Conservation (phyloP, 2,888 invertebrate genomes). For the Pachycephus smyrnensis region DNA sequence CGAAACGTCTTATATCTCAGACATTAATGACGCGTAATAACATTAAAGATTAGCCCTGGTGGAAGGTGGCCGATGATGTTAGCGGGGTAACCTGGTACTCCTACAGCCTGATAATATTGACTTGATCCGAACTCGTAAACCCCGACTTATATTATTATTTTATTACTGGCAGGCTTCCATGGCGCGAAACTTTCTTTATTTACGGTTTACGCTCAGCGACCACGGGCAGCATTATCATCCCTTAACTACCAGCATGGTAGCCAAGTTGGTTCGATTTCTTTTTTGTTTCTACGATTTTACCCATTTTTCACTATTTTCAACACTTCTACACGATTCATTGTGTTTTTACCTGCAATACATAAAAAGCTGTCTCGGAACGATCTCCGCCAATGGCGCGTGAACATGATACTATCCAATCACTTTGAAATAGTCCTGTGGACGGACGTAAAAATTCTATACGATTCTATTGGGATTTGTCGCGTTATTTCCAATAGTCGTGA, state of each 20-base stretch:
- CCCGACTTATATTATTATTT: constrained; percentile 31
- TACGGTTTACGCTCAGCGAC: background rate
- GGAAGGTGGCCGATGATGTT: background rate
- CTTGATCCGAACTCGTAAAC: constrained; percentile 35
- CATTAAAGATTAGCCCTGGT: background rate
- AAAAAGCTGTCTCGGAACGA: background rate
- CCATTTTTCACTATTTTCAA: background rate
- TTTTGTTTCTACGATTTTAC: background rate
- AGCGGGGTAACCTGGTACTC: background rate
- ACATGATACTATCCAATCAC: background rate
- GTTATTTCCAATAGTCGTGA: background rate
- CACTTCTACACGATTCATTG: background rate
- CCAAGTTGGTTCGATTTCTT: background rate
- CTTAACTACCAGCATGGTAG: background rate
- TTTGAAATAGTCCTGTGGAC: background rate
- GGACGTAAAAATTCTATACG: background rate
- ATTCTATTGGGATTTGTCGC: background rate
- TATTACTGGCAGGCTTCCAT: constrained; percentile 19
- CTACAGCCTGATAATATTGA: constrained; percentile 28
- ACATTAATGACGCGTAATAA: background rate
- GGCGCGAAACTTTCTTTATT: constrained; percentile 1
- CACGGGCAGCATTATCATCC: background rate
- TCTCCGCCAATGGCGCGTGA: background rate
- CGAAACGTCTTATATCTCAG: background rate
- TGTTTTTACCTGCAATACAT: background rate